Evolutionary conservation across 2,113 vertebrate genomes (phyloP), one percentile per base, ranked within the genome.

Genomic region (Pica pica): DNA sequence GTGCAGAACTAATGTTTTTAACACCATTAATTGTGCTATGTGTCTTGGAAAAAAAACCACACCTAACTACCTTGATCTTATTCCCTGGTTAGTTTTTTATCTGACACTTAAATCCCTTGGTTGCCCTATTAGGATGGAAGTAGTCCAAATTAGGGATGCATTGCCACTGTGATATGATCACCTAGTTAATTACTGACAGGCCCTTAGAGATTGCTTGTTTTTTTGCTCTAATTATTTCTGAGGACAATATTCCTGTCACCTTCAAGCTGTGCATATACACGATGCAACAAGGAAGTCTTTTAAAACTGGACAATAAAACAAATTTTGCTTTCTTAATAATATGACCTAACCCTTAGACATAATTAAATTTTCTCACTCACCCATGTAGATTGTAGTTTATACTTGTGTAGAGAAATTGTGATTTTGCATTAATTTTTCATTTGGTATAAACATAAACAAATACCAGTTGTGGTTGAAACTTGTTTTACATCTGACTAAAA

Each of bases 191-290:
- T 97, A 69, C 46, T 94, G 35, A 47, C 9, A 33, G n/a, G 3
- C 8, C 68, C 24, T 82, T 73, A 73, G 82, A 94, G 63, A 70
- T 81, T 89, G 52, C 18, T 86, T 80, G n/a, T 6, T 73, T 69
- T 87, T 83, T 50, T 82, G 35, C 6, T 95, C 74, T 92, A 94
- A 95, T 96, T 88, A 87, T 87, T 95, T 93, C 79, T 91, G 68
- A 95, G 86, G 56, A 70, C 19, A 90, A 19, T 41, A 42, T 63
- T 57, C 27, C 47, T 70, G 80, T 68, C 56, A 26, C 87, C 37
- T 94, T 81, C 37, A 70, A 55, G 74, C 9, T 64, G n/a, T 78
- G 37, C n/a, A 31, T 64, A 64, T 37, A 9, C 6, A 88, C 28
- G 9, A 6, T 74, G 47, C 27, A 47, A 55, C 22, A 73, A 77